Percentiles rank a stretch among this genome's conserved stretches.
Evolutionary conservation across 2,113 vertebrate species (phyloP).

Genomic region (Lophura nycthemera): DNA sequence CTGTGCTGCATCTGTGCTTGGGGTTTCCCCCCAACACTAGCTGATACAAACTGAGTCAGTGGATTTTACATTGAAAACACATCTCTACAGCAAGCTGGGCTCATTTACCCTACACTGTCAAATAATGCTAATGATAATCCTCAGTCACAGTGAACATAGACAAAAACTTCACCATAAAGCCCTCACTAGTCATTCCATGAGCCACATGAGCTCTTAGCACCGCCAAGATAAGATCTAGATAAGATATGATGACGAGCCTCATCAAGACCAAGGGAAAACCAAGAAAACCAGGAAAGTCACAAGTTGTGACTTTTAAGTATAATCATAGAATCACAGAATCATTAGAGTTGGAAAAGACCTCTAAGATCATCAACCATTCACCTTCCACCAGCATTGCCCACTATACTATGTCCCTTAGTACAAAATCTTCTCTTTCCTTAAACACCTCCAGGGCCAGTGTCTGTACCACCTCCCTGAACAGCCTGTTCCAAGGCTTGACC

Average conservation of each 20-base stretch:
- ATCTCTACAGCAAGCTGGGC: background rate
- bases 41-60: background rate
- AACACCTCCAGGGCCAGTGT: no score
- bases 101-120: background rate
- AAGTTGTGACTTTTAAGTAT: background rate
- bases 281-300: conserved; percentile 1
- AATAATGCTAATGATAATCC: background rate
- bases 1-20: background rate
- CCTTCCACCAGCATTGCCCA: no score
- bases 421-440: no score
- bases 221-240: conserved; percentile 24
- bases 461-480: no score
- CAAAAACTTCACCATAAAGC: background rate
- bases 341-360: no score
- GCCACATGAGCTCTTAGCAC: background rate
- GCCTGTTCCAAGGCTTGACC: no score
- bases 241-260: conserved; percentile 17
- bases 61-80: background rate
- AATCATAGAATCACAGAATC: no score
- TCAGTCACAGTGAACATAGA: background rate
- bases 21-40: background rate
- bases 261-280: conserved; percentile 17
- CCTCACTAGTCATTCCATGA: conserved; percentile 7
- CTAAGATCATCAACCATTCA: no score
- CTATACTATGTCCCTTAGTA: no score